Percentiles rank a stretch among this genome's conserved stretches.
Conservation (phyloP, 2,113 vertebrate genomes). For the Myocastor coypus region DNA sequence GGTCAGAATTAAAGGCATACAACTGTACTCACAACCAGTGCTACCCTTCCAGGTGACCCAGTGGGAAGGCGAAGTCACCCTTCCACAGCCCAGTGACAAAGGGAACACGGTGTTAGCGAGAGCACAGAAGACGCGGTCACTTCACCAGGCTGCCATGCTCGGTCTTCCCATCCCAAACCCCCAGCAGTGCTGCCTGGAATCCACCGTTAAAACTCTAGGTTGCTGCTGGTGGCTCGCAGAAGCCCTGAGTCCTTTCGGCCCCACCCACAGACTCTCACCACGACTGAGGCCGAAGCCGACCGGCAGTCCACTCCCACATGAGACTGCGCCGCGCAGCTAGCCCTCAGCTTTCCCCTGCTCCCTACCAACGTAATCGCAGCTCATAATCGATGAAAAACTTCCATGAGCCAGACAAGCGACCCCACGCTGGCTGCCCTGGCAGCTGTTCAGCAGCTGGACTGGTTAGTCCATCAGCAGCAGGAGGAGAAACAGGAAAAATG, state of each 20-base stretch:
- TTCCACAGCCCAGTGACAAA: slow-evolving; percentile 92
- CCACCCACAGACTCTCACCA: neutral
- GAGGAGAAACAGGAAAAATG: neutral
- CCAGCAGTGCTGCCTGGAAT: neutral
- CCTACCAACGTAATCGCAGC: neutral
- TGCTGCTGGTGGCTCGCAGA: neutral
- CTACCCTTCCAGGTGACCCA: slow-evolving; percentile 88
- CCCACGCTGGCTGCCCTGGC: neutral
- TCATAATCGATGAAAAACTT: neutral
- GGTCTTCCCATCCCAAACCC: slow-evolving; percentile 89
- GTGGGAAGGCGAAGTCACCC: slow-evolving; percentile 91
- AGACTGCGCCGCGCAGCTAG: neutral
- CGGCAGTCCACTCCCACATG: neutral
- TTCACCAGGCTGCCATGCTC: slow-evolving; percentile 87
- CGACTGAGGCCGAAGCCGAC: neutral
- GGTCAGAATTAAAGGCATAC: slow-evolving; percentile 91
- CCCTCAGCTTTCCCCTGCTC: neutral
- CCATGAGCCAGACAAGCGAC: neutral
- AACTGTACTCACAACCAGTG: slow-evolving; percentile 86
- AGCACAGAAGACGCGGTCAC: slow-evolving; percentile 93
- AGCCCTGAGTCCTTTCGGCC: neutral
- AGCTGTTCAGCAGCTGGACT: neutral
- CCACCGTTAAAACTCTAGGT: neutral
- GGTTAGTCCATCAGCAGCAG: neutral
- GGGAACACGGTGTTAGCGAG: slow-evolving; percentile 88